A percentile compares a stretch with the other conserved stretches of the same genome.
Conservation (phyloP, 1,140 invertebrate genomes). For the Streblospio benedicti region DNA sequence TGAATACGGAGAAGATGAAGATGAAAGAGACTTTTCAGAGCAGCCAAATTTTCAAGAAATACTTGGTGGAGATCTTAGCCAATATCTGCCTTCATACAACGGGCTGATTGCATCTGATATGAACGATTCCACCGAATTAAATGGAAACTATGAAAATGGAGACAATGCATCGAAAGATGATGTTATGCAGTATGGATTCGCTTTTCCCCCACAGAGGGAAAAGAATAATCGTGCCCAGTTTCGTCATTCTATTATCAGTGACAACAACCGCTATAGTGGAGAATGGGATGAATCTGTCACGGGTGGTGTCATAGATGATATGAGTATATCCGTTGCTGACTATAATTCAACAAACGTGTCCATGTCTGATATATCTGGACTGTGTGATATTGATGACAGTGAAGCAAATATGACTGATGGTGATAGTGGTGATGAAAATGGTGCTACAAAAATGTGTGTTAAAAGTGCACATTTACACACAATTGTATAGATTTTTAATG, state of each 20-base stretch:
- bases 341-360: constrained; percentile 56
- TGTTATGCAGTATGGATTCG: constrained; percentile 61
- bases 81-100: constrained; percentile 62
- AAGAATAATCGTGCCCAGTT: constrained; percentile 48
- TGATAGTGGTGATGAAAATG: constrained; percentile 29
- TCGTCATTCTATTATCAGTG: constrained; percentile 52
- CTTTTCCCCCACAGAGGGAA: constrained; percentile 55
- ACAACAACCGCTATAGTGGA: constrained; percentile 34
- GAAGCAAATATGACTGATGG: constrained; percentile 37
- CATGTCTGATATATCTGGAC: constrained; percentile 67
- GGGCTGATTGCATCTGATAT: constrained; percentile 23
- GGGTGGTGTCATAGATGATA: constrained; percentile 55
- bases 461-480: no score
- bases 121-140: constrained; percentile 32
- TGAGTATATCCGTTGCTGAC: constrained; percentile 60
- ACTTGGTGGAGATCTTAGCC: constrained; percentile 63
- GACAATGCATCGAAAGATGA: constrained; percentile 49
- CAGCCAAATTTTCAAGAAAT: constrained; percentile 43
- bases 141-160: constrained; percentile 17
- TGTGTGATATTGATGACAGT: constrained; percentile 83
- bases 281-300: constrained; percentile 24
- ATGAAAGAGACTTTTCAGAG: constrained; percentile 19
- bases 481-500: no score
- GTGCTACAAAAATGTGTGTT: no score
- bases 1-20: constrained; percentile 20